Conservation (phyloP, 2,888 invertebrate genomes). For the Margaritifera margaritifera region DNA sequence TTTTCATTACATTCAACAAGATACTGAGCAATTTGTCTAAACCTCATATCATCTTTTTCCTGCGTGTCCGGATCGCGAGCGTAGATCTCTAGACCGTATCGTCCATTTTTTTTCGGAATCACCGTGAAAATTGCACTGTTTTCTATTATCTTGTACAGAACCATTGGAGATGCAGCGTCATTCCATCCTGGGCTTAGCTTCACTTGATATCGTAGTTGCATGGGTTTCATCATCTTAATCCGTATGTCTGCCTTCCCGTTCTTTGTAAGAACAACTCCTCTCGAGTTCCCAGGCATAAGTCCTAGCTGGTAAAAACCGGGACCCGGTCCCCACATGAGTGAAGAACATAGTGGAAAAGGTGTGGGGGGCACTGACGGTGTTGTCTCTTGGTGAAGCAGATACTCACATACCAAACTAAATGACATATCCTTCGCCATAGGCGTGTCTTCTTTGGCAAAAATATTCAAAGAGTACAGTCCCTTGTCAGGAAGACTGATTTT, state of each 20-base stretch:
- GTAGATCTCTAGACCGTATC: slow-evolving; percentile 51
- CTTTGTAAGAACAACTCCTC: slow-evolving; percentile 38
- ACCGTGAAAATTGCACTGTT: slow-evolving; percentile 39
- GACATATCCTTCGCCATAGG: slow-evolving; percentile 45
- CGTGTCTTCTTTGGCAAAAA: slow-evolving; percentile 49
- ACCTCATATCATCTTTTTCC: slow-evolving; percentile 47
- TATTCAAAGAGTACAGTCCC: slow-evolving; percentile 38
- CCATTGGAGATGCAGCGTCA: slow-evolving; percentile 37
- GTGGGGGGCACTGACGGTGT: slow-evolving; percentile 25
- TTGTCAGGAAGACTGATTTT: slow-evolving; percentile 41
- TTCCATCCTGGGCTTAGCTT: slow-evolving; percentile 32
- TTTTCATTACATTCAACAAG: slow-evolving; percentile 46
- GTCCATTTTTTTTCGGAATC: slow-evolving; percentile 38
- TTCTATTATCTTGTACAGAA: slow-evolving; percentile 42
- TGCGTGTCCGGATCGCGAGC: slow-evolving; percentile 51
- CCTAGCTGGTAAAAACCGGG: slow-evolving; percentile 49
- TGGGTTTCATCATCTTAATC: slow-evolving; percentile 42
- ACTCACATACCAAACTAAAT: slow-evolving; percentile 51
- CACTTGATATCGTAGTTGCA: slow-evolving; percentile 45
- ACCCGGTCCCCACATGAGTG: slow-evolving; percentile 50
- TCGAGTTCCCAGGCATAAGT: slow-evolving; percentile 34
- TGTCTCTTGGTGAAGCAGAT: slow-evolving; percentile 41
- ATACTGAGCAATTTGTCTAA: slow-evolving; percentile 52
- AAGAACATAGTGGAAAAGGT: slow-evolving; percentile 51
- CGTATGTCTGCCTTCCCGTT: slow-evolving; percentile 39